A percentile compares a stretch with the other conserved stretches of the same genome.
Conservation (phyloP, 1,140 invertebrate genomes). For the Drosophila ananassae region DNA sequence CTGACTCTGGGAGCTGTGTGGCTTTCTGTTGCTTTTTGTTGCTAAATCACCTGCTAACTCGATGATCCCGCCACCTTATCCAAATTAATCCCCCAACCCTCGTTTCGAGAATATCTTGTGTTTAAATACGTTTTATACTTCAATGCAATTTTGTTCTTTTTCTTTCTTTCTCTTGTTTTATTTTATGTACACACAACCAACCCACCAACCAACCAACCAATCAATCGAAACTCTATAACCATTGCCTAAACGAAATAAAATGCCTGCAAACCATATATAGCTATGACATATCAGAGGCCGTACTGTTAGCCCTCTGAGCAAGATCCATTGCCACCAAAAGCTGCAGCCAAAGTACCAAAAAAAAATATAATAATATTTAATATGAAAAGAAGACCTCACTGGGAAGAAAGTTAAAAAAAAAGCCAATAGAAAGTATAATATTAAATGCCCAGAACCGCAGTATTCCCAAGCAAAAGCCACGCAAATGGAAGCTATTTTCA, state of each 20-base stretch:
- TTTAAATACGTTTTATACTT: conserved; percentile 61
- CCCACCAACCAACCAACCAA: conserved; percentile 56
- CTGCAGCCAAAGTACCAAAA: conserved; percentile 75
- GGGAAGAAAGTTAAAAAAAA: conserved; percentile 7
- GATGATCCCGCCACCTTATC: not conserved
- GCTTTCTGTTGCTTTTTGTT: conserved; percentile 34
- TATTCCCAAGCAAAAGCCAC: conserved; percentile 41
- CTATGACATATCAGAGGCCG: conserved; percentile 84
- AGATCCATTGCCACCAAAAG: conserved; percentile 38
- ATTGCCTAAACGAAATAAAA: conserved; percentile 33
- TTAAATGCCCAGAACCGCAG: conserved; percentile 3
- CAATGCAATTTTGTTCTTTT: conserved; percentile 76
- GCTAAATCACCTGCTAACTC: conserved; percentile 15
- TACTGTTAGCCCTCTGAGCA: conserved; percentile 79
- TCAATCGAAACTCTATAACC: conserved; percentile 35
- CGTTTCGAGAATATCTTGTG: conserved; percentile 47
- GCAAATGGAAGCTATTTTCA: conserved; percentile 74
- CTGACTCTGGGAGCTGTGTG: conserved; percentile 23
- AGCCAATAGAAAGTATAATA: conserved; percentile 13
- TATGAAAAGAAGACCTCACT: conserved; percentile 14
- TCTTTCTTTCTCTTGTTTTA: conserved; percentile 80
- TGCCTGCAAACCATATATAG: conserved; percentile 37
- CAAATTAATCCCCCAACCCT: conserved; percentile 31
- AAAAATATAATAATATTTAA: conserved; percentile 7
- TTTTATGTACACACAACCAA: conserved; percentile 81